phyloP scores from a whole-genome alignment of 2,797 vertebrate species.

The Vireo griseus region DNA sequence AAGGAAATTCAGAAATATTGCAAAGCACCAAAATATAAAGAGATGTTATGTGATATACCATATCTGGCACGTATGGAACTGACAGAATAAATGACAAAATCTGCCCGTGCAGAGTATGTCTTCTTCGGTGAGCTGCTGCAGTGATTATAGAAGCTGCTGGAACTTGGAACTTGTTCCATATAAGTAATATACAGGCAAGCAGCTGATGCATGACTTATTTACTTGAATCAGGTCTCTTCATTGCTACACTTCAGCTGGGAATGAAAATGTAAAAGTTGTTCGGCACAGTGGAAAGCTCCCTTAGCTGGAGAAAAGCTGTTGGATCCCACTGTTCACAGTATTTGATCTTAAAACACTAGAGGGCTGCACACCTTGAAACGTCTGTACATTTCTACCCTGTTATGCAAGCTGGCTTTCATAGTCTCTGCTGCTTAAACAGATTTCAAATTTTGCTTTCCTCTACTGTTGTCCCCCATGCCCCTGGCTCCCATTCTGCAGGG shows the following conservation, averaged over 20 bases:
- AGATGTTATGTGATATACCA: not conserved
- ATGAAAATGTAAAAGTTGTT: slow-evolving; percentile 27
- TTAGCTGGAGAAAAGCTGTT: slow-evolving; percentile 25
- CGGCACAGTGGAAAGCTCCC: slow-evolving; percentile 9
- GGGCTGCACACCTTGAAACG: slow-evolving; percentile 64
- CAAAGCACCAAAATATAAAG: not conserved
- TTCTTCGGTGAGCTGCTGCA: not conserved
- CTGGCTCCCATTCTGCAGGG: not conserved
- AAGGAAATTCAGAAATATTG: not conserved
- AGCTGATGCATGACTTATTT: not conserved
- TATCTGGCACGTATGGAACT: not conserved
- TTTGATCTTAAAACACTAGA: slow-evolving; percentile 56
- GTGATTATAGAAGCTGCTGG: not conserved
- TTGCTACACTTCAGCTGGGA: slow-evolving; percentile 1
- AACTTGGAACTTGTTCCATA: not conserved
- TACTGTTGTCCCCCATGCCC: not conserved
- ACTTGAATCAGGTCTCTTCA: slow-evolving; percentile 14
- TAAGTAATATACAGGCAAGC: not conserved
- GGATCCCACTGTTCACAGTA: slow-evolving; percentile 31
- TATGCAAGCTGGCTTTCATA: slow-evolving; percentile 55
- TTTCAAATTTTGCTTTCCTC: slow-evolving; percentile 39
- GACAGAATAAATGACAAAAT: not conserved
- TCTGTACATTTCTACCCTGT: not conserved
- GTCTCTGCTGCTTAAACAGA: slow-evolving; percentile 34
- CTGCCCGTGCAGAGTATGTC: not conserved